phyloP scores from a whole-genome alignment of 2,797 vertebrate genomes.

The Neomorphus geoffroyi region DNA sequence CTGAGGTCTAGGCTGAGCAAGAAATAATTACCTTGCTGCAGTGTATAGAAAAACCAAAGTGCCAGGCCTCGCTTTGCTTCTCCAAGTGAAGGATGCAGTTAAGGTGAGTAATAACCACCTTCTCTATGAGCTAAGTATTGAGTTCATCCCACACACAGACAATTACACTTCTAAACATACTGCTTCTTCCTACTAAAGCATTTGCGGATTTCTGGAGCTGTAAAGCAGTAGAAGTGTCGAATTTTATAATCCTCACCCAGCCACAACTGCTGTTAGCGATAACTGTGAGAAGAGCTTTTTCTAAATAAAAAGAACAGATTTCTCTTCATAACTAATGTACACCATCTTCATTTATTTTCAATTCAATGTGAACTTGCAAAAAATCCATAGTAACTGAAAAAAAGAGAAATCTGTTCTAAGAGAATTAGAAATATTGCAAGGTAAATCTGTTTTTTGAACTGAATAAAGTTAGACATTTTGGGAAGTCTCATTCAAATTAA shows the following conservation, averaged over 20 bases:
- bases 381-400: not conserved
- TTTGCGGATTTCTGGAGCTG: not conserved
- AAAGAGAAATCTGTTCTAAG: not conserved
- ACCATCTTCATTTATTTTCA: not conserved
- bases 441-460: not conserved
- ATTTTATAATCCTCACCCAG: not conserved
- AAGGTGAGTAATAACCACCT: not conserved
- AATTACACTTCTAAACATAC: not conserved
- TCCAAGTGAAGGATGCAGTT: not conserved
- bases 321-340: not conserved
- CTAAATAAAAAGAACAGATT: not conserved
- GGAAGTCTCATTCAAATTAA: not conserved
- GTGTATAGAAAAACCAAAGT: not conserved
- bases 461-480: not conserved
- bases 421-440: not conserved
- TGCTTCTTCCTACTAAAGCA: not conserved
- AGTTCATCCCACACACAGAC: not conserved
- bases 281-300: not conserved
- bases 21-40: not conserved
- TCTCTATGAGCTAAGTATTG: not conserved
- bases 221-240: not conserved
- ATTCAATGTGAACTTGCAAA: not conserved
- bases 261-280: not conserved
- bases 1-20: too few relatives aligned
- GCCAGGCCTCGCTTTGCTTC: not conserved